Evolutionary conservation across 1,140 invertebrate species (phyloP), one percentile per base, ranked within the genome.

Genomic region (Cotesia typhae): DNA sequence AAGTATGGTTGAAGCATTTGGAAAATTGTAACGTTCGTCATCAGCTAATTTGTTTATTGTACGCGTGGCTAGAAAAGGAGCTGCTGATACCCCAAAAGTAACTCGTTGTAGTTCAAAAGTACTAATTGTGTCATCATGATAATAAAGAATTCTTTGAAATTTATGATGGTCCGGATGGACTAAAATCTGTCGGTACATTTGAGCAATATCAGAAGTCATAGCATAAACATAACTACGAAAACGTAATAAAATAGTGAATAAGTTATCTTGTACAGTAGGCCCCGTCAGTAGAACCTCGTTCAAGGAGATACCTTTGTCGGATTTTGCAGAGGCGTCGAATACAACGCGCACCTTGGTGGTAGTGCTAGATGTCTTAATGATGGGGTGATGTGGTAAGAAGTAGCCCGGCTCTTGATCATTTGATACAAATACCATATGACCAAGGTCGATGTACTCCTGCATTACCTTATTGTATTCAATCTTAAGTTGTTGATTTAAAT

Each of bases 1-100:
- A 14, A 14, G 0, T 14, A 14, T 14, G 0, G 14, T 14, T 14
- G 14, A 14, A 14, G 14, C 14, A 14, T 14, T 14, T 14, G 14
- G 14, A 14, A 14, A 14, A 14, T 14, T 14, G 14, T 14, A 0
- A 14, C 14, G 14, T 14, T 14, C 14, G 14, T 14, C 14, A 14
- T 14, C 14, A 14, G 14, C 14, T 14, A 14, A 14, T 14, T 14
- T 14, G 0, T 14, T 14, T 14, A 14, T 14, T 14, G 14, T 14
- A 14, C 14, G 14, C 0, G 14, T 14, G 14, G 14, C 14, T 14
- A 14, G 14, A 14, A 14, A 14, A 14, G 14, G 14, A 14, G 14
- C 14, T 14, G 74, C 76, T 35, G 79, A 75, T 4, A 79, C 81
- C 3, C 82, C 84, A 78, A 80, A 86, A 3, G 84, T 87, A 0